phyloP scores from a whole-genome alignment of 2,888 invertebrate genomes.

The Trachelus stipa region DNA sequence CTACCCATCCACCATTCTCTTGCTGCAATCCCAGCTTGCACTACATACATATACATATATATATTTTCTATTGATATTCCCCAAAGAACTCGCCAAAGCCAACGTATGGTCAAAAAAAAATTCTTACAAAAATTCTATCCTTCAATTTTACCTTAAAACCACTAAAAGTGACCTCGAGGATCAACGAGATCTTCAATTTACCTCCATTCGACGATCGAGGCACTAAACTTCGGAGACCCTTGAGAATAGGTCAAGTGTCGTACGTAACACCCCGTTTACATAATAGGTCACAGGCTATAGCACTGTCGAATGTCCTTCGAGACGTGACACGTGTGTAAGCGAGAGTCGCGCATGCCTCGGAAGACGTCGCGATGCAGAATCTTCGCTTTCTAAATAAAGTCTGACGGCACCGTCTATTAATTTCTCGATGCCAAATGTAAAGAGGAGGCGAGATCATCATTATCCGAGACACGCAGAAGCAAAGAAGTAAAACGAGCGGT shows the following conservation, averaged over 20 bases:
- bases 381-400: background rate
- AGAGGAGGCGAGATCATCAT: background rate
- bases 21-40: background rate
- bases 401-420: background rate
- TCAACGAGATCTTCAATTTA: background rate
- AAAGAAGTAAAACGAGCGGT: background rate
- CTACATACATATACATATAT: background rate
- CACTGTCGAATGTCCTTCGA: background rate
- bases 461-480: background rate
- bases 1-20: background rate
- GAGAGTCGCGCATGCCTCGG: background rate
- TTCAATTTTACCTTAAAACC: background rate
- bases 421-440: background rate
- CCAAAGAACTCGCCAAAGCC: background rate
- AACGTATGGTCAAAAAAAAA: background rate
- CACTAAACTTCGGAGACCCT: background rate
- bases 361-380: background rate
- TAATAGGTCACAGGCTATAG: background rate
- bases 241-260: background rate
- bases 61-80: background rate
- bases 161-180: background rate
- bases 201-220: background rate
- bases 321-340: background rate
- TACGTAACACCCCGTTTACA: background rate
- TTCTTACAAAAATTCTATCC: background rate